Conservation (phyloP, 1,140 invertebrate genomes). For the Rhagoletis zephyria region DNA sequence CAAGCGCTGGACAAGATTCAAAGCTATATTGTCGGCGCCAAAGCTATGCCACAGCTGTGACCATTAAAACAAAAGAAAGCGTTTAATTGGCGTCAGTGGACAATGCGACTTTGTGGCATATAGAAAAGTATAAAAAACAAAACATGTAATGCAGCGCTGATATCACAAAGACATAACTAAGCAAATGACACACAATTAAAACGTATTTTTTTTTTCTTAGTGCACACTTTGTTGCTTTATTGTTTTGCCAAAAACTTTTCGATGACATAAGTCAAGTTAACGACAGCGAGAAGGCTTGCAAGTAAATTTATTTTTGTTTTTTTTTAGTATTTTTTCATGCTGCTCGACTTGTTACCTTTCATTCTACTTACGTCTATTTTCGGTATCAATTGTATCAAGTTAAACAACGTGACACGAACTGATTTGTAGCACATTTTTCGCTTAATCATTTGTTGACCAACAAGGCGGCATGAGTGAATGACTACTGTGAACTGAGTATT, state of each 20-base stretch:
- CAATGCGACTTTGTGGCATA: neutral
- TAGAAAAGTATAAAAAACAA: neutral
- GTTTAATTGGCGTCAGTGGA: conserved; percentile 28
- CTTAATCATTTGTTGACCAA: conserved; percentile 15
- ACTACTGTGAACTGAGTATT: conserved; percentile 2
- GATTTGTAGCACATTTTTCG: conserved; percentile 29
- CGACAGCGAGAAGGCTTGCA: neutral
- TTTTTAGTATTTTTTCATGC: neutral
- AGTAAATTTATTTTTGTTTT: no score
- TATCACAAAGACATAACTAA: neutral
- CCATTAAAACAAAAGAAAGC: conserved; percentile 23
- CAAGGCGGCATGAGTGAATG: neutral
- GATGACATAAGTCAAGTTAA: conserved; percentile 10
- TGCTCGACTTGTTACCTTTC: neutral
- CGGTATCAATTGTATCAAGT: conserved; percentile 4
- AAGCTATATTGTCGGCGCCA: neutral
- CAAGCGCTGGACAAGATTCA: no score
- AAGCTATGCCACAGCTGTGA: neutral
- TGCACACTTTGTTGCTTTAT: neutral
- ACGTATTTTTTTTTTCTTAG: neutral
- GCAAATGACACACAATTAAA: conserved; percentile 25
- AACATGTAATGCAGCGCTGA: neutral
- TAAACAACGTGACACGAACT: conserved; percentile 29
- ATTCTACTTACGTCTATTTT: conserved; percentile 28
- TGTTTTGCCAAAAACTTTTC: neutral